Base-by-base conservation (phyloP, 2,888 invertebrate genomes). In the Auanema freiburgensis region DNA sequence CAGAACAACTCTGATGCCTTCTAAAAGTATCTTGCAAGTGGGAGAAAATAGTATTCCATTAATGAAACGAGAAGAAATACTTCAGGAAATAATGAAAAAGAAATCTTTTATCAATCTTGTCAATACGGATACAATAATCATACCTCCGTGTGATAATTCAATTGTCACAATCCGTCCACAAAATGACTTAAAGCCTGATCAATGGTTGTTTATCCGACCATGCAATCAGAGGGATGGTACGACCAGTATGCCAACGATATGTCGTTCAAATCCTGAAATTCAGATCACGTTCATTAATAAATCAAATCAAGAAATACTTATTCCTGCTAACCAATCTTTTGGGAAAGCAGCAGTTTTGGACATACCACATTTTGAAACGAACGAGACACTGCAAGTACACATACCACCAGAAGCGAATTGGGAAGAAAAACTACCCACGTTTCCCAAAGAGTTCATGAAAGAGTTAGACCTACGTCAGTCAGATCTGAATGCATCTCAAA, bases 41-140 rank as follows among this genome's bases (percentile, higher is more conserved):
- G 60, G 60, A 2, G 24, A 60, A 16, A 14, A 18, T 4, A 6
- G 2, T 3, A 41, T 60, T n/a, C 54, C 54, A 11, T 53, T 60
- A 3, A n/a, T 60, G 12, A 12, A 14, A 40, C 54, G 40, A 16
- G 53, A 23, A 41, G 40, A 57, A 46, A n/a, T 12, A 6, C 3
- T 3, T 3, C 3, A 46, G 16, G 21, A 18, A 46, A 5, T 21
- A 46, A 21, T 5, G 21, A 24, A 52, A 16, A 23, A 5, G 6
- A 55, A 14, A 14, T 33, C 33, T 33, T 8, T 33, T 5, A 8
- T 33, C 4, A 33, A 33, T 33, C 8, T 33, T 3, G 8, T 33
- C 33, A 33, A 33, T 33, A 33, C 3, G 3, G 8, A 33, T 8
- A 8, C 3, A 3, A 8, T 33, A 3, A 33, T 8, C 8, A 33